phyloP scores from a whole-genome alignment of 2,888 invertebrate genomes.

The Xestobium rufovillosum region DNA sequence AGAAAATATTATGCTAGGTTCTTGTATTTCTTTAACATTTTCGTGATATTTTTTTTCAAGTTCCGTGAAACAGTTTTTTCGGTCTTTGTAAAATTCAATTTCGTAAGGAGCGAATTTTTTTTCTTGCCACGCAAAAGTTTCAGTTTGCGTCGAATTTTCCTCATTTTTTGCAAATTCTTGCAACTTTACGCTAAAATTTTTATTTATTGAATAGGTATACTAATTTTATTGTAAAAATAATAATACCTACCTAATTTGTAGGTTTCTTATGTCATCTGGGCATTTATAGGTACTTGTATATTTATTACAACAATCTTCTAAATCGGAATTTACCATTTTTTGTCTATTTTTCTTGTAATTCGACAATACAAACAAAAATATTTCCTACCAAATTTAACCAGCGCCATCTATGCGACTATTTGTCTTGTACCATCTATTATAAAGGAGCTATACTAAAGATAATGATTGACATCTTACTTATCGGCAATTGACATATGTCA shows the following conservation, averaged over 20 bases:
- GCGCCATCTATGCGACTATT: too few species aligned
- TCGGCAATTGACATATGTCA: too few species aligned
- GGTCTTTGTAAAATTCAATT: conserved; percentile 51
- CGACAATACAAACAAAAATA: too few species aligned
- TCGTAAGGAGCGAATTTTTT: conserved; percentile 60
- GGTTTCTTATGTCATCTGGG: conserved; percentile 44
- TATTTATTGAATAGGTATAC: conserved; percentile 8
- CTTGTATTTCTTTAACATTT: conserved; percentile 36
- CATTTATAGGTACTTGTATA: conserved; percentile 47
- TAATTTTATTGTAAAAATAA: conserved; percentile 7
- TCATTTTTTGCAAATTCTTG: conserved; percentile 17
- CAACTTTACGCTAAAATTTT: conserved; percentile 19
- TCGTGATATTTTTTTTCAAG: conserved; percentile 52
- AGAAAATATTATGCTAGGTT: conserved; percentile 46
- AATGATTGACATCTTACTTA: too few species aligned
- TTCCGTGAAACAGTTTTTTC: conserved; percentile 55
- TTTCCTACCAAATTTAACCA: too few species aligned
- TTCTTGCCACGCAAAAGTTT: conserved; percentile 62
- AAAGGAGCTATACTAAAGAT: too few species aligned
- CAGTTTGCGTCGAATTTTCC: conserved; percentile 23
- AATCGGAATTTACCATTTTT: conserved; percentile 10
- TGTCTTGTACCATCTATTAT: too few species aligned
- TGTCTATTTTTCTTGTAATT: conserved; percentile 6
- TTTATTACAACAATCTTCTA: conserved; percentile 22
- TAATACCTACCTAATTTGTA: conserved; percentile 46